Percentiles rank a stretch among this genome's conserved stretches.
Conservation (phyloP, 2,797 vertebrate species). For the Sciurus vulgaris region DNA sequence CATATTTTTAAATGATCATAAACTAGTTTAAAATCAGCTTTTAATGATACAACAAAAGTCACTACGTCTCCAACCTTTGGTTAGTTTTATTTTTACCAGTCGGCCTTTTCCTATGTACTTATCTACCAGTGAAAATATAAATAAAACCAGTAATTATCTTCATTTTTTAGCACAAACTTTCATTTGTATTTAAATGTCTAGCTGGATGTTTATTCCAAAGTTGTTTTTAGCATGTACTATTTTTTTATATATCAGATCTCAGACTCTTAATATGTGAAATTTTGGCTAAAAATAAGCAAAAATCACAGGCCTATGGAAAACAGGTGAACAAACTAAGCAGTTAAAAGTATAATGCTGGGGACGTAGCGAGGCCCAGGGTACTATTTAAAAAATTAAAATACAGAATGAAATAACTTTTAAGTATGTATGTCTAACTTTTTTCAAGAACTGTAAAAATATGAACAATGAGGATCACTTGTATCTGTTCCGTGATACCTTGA, state of each 20-base stretch:
- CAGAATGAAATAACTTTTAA: neutral
- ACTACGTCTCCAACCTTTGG: neutral
- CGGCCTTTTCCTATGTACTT: neutral
- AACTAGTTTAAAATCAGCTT: neutral
- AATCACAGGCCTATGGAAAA: conserved; percentile 17
- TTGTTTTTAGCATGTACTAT: neutral
- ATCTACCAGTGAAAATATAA: neutral
- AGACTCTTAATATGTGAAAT: neutral
- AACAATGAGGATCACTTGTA: neutral
- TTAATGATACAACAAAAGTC: neutral
- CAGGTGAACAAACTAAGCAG: neutral
- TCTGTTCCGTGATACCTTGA: neutral
- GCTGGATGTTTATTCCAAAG: neutral
- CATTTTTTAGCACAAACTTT: neutral
- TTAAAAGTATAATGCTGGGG: neutral
- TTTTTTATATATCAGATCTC: neutral
- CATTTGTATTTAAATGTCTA: neutral
- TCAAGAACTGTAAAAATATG: conserved; percentile 23
- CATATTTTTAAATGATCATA: neutral
- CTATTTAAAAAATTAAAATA: neutral
- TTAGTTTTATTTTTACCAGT: conserved; percentile 22
- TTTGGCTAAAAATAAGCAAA: conserved; percentile 51
- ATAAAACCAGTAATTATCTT: conserved; percentile 19
- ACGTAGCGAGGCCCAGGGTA: no score
- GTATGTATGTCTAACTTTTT: neutral